A percentile compares a stretch with the other conserved stretches of the same genome.
These are phyloP conservation scores for Paramuricea clavata DNA, from an alignment of 92 coral and sea anemone genomes.

Conservation along the genomic window DNA sequence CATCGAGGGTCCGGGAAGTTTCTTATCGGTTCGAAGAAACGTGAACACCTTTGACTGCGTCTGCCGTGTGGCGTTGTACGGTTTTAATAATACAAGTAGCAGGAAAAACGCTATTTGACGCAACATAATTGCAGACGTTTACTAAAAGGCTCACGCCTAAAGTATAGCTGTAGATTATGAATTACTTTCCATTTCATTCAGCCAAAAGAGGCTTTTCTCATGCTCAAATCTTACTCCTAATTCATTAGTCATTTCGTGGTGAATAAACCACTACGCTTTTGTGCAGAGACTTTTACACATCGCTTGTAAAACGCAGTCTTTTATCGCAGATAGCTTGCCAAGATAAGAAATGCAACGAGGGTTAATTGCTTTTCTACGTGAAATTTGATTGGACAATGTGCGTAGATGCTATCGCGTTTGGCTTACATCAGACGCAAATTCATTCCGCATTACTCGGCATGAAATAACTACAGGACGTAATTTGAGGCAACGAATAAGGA, in stretches of 20 bases:
- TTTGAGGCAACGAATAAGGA: background rate
- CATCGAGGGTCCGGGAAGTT: slow-evolving; percentile 30
- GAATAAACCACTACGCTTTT: background rate
- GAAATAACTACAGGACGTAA: background rate
- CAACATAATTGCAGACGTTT: background rate
- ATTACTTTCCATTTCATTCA: background rate
- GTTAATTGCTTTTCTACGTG: slow-evolving; percentile 31
- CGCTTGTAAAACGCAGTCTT: slow-evolving; percentile 12
- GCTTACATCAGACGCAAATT: slow-evolving; percentile 11
- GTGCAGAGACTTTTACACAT: slow-evolving; percentile 10
- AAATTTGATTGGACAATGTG: slow-evolving; percentile 32
- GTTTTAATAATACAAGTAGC: background rate
- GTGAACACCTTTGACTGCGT: background rate
- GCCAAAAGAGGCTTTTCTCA: background rate
- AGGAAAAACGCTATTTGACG: background rate
- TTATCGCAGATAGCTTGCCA: slow-evolving; percentile 8
- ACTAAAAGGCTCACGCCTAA: background rate
- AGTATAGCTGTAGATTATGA: background rate
- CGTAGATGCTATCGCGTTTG: slow-evolving; percentile 21
- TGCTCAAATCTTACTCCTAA: background rate
- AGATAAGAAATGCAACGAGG: slow-evolving; percentile 36
- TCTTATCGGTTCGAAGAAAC: background rate
- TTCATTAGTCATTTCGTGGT: slow-evolving; percentile 22
- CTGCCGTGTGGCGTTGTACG: background rate
- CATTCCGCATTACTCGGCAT: background rate